These are phyloP conservation scores for Idaea straminata DNA, from an alignment of 2,888 invertebrate genomes.

Conservation along the genomic window DNA sequence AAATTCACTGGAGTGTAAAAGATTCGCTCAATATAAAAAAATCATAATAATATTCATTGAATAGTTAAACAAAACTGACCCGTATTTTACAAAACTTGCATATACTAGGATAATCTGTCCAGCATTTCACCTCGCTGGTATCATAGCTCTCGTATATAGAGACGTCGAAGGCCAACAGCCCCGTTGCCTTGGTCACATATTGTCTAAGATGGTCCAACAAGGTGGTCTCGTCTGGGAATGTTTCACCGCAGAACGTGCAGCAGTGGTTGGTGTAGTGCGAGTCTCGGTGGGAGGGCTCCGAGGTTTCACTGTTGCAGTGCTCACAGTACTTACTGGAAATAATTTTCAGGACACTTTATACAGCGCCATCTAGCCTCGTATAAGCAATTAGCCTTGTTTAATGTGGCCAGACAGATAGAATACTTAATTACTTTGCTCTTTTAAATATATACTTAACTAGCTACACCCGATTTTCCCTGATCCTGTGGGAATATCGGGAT, in stretches of 20 bases:
- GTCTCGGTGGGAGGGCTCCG: not conserved
- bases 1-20: too few species aligned
- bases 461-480: too few species aligned
- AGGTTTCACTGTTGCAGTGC: slow-evolving; percentile 12
- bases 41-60: too few species aligned
- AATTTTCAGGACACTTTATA: not conserved
- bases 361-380: too few species aligned
- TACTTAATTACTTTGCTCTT: not conserved
- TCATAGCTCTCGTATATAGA: not conserved
- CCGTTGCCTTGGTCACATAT: not conserved
- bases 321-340: slow-evolving; percentile 15
- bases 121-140: not conserved
- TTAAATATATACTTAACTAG: too few species aligned
- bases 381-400: not conserved
- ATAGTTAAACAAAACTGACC: not conserved
- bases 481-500: too few species aligned
- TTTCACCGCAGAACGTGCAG: slow-evolving; percentile 12
- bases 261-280: not conserved
- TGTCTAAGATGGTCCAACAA: slow-evolving; percentile 1
- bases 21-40: too few species aligned
- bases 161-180: not conserved
- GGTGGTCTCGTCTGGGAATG: not conserved
- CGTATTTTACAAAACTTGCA: slow-evolving; percentile 13
- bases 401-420: not conserved
- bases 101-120: slow-evolving; percentile 14